phyloP scores from a whole-genome alignment of 1,140 invertebrate genomes.

The Halyomorpha halys region DNA sequence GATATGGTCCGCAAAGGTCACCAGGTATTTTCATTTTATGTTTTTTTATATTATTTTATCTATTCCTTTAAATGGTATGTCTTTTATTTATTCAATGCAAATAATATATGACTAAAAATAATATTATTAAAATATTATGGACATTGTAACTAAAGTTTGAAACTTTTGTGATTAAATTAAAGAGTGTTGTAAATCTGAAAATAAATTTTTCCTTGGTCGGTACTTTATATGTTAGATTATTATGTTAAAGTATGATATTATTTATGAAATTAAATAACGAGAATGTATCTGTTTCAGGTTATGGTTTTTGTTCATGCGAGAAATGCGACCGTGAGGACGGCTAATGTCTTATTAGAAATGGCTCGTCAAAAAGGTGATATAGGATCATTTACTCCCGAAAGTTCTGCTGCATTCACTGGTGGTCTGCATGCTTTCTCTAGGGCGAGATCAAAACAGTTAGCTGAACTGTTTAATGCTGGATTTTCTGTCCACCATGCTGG shows the following conservation, averaged over 20 bases:
- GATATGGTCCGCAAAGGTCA: conserved; percentile 80
- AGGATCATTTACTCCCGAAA: conserved; percentile 54
- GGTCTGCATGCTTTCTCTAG: conserved; percentile 54
- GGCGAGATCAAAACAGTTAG: conserved; percentile 63
- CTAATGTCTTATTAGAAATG: conserved; percentile 63
- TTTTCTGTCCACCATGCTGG: conserved; percentile 97
- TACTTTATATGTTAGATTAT: too few species aligned
- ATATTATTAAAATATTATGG: too few species aligned
- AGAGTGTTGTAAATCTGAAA: too few species aligned
- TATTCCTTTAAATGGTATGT: too few species aligned
- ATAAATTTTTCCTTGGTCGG: too few species aligned
- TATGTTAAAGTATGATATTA: too few species aligned
- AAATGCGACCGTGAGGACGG: conserved; percentile 86
- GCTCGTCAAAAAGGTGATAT: conserved; percentile 62
- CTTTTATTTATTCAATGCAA: too few species aligned
- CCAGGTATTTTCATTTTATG: conserved; percentile 47
- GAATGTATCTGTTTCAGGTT: conserved; percentile 45
- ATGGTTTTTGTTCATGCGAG: conserved; percentile 99
- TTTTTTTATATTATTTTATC: too few species aligned
- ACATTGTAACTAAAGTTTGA: too few species aligned
- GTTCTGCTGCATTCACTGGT: conserved; percentile 43
- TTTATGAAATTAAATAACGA: too few species aligned
- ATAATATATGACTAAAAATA: too few species aligned
- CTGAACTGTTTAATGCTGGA: conserved; percentile 74
- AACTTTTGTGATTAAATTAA: too few species aligned